phyloP scores from a whole-genome alignment of 2,888 invertebrate genomes.

The Athripsodes cinereus region DNA sequence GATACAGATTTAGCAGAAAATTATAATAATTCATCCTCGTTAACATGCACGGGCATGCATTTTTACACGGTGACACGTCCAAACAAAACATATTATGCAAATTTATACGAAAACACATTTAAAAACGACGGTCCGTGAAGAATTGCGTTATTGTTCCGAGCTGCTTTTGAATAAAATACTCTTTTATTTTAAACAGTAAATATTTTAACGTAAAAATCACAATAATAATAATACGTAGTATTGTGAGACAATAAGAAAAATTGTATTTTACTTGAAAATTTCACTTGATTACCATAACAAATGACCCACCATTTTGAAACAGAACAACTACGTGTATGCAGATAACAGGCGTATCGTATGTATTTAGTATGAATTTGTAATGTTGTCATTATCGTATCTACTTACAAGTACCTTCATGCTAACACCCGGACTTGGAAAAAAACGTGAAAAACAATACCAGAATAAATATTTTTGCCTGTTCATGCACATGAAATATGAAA shows the following conservation, averaged over 20 bases:
- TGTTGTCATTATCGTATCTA: no score
- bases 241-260: not conserved
- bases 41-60: slow-evolving; percentile 3
- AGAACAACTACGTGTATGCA: no score
- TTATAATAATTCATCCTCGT: not conserved
- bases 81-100: slow-evolving; percentile 8
- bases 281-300: slow-evolving; percentile 19
- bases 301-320: not conserved
- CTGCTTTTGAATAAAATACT: slow-evolving; percentile 12
- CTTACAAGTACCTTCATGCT: no score
- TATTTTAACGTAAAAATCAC: slow-evolving; percentile 8
- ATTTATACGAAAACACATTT: slow-evolving; percentile 1
- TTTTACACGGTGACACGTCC: slow-evolving; percentile 9
- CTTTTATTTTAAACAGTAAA: slow-evolving; percentile 14
- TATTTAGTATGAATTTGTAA: no score
- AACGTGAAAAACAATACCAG: no score
- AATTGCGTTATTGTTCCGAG: not conserved
- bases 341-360: no score
- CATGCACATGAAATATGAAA: no score
- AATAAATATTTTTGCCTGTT: no score
- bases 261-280: slow-evolving; percentile 7
- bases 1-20: not conserved
- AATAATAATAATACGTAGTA: slow-evolving; percentile 1
- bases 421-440: no score
- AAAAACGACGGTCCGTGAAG: slow-evolving; percentile 4